These are phyloP conservation scores for Neosalanx taihuensis DNA, from an alignment of 2,797 vertebrate genomes.

Conservation along the genomic window DNA sequence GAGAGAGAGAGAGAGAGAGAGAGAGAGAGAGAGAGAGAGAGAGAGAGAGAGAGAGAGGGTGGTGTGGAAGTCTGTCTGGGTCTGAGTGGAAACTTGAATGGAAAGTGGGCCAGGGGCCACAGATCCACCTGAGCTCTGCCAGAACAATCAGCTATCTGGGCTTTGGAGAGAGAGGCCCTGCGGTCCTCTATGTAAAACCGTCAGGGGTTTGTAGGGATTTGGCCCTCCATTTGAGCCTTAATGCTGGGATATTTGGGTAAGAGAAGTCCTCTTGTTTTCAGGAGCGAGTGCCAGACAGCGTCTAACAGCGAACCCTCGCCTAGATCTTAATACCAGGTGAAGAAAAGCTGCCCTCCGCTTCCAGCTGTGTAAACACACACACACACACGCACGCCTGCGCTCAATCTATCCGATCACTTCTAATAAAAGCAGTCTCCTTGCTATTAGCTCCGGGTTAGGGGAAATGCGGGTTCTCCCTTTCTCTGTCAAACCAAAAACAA, in stretches of 20 bases:
- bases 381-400: constrained; percentile 8
- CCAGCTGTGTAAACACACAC: constrained; percentile 65
- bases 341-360: constrained; percentile 59
- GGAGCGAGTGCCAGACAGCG: constrained; percentile 61
- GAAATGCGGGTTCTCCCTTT: constrained; percentile 48
- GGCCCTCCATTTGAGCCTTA: constrained; percentile 55
- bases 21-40: constrained; percentile 7
- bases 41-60: constrained; percentile 21
- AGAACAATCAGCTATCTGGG: constrained; percentile 70
- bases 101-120: constrained; percentile 73
- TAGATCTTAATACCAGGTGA: constrained; percentile 67
- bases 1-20: constrained; percentile 15
- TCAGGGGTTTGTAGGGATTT: constrained; percentile 63
- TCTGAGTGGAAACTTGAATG: constrained; percentile 71
- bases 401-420: constrained; percentile 5
- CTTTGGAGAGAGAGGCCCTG: constrained; percentile 57
- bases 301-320: constrained; percentile 63
- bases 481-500: constrained; percentile 53
- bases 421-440: constrained; percentile 20
- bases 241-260: constrained; percentile 59
- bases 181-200: constrained; percentile 59
- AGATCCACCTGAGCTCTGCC: constrained; percentile 68
- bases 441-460: constrained; percentile 18
- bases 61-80: constrained; percentile 47
- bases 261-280: constrained; percentile 65